A percentile compares a stretch with the other conserved stretches of the same genome.
Conservation (phyloP, 2,888 invertebrate species). For the Epicampocera succincta region DNA sequence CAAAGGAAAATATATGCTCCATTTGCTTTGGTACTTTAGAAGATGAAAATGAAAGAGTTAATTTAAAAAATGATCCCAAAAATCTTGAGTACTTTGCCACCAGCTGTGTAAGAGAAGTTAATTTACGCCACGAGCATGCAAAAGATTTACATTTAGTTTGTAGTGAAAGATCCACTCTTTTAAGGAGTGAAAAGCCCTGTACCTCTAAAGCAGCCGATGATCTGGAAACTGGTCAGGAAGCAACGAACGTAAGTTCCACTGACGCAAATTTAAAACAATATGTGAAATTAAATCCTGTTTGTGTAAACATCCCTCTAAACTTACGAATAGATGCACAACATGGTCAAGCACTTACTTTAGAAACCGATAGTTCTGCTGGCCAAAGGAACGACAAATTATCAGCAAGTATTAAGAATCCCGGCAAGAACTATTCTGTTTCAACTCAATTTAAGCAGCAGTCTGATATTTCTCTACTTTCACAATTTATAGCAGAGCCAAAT, state of each 20-base stretch:
- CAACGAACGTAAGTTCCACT: neutral
- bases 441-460: no score
- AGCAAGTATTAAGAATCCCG: neutral
- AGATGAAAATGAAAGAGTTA: neutral
- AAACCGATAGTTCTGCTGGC: conserved; percentile 21
- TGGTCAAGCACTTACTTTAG: conserved; percentile 17
- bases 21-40: neutral
- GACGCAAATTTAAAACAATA: neutral
- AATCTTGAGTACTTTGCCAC: neutral
- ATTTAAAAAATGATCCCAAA: neutral
- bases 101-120: neutral
- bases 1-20: neutral
- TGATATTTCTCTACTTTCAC: no score
- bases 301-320: conserved; percentile 46
- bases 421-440: no score
- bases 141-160: conserved; percentile 17
- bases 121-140: conserved; percentile 2
- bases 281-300: conserved; percentile 34
- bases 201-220: neutral
- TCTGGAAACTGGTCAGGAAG: neutral
- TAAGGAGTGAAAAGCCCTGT: conserved; percentile 16
- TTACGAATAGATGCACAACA: conserved; percentile 48
- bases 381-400: neutral
- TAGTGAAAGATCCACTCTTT: conserved; percentile 34
- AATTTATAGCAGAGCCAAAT: no score